phyloP scores from a whole-genome alignment of 2,888 invertebrate genomes.

The Nymphalis c-album region DNA sequence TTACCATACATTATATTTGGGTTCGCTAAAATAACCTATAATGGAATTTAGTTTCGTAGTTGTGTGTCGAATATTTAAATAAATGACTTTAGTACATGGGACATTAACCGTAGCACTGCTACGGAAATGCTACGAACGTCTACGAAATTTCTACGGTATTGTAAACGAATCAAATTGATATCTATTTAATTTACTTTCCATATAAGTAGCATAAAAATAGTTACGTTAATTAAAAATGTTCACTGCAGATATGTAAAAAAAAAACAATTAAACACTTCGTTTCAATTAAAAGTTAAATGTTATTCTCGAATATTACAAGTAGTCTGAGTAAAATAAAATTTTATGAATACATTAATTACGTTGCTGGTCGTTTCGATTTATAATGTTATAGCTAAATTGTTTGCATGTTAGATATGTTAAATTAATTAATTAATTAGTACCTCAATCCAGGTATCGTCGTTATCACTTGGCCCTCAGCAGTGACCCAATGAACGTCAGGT shows the following conservation, averaged over 20 bases:
- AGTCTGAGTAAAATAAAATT: not conserved
- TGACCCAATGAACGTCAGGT: constrained; percentile 74
- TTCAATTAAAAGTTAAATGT: too few species aligned
- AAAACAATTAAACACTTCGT: too few species aligned
- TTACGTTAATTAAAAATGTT: too few species aligned
- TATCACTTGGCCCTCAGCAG: constrained; percentile 71
- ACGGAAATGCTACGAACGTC: not conserved
- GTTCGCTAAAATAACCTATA: not conserved
- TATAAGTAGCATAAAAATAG: too few species aligned
- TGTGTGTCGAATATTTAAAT: not conserved
- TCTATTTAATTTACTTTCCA: not conserved
- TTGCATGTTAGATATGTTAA: not conserved
- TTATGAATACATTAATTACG: too few species aligned
- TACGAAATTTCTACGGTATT: not conserved
- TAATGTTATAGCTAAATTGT: too few species aligned
- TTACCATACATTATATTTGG: constrained; percentile 18
- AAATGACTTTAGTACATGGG: not conserved
- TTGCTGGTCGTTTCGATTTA: too few species aligned
- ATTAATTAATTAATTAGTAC: constrained; percentile 43
- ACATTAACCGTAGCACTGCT: constrained; percentile 3
- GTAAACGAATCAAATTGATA: not conserved
- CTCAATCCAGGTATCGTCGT: constrained; percentile 74
- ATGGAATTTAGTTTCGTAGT: not conserved
- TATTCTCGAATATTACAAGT: too few species aligned
- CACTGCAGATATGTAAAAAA: too few species aligned